These are phyloP conservation scores for Eledona agricola DNA, from an alignment of 2,888 invertebrate genomes.

Conservation along the genomic window DNA sequence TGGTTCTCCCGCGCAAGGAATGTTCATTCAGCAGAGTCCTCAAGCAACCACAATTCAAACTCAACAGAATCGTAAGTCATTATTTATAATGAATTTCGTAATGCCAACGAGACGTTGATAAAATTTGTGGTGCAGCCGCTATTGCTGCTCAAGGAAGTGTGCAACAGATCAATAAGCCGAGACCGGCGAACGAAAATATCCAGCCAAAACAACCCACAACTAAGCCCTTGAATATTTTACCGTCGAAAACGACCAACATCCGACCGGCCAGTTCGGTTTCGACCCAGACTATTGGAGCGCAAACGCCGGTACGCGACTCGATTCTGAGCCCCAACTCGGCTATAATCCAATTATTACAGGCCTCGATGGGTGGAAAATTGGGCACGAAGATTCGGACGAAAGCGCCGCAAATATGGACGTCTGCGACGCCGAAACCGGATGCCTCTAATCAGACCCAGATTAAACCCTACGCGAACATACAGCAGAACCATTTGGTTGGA, in stretches of 20 bases:
- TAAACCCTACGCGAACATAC: constrained; percentile 64
- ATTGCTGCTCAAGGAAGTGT: constrained; percentile 62
- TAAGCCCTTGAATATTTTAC: constrained; percentile 61
- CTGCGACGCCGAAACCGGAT: constrained; percentile 79
- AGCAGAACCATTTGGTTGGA: constrained; percentile 64
- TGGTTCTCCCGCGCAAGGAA: constrained; percentile 70
- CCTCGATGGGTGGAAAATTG: constrained; percentile 64
- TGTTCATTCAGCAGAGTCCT: constrained; percentile 86
- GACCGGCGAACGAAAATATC: constrained; percentile 66
- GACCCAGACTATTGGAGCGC: constrained; percentile 76
- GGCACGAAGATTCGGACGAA: constrained; percentile 76
- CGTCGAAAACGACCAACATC: constrained; percentile 69
- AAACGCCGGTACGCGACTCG: constrained; percentile 64
- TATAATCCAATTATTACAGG: constrained; percentile 40
- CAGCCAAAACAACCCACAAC: constrained; percentile 63
- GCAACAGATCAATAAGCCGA: constrained; percentile 64
- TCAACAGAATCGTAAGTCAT: constrained; percentile 71
- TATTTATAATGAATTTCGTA: constrained; percentile 1
- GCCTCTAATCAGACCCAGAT: constrained; percentile 77
- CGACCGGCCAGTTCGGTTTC: constrained; percentile 85
- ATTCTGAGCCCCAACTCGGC: neutral
- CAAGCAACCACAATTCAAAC: constrained; percentile 72
- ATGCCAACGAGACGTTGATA: neutral
- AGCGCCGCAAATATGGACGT: constrained; percentile 69
- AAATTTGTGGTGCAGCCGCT: constrained; percentile 52